Evolutionary conservation across 2,797 vertebrate genomes (phyloP).

Genomic region (Tenualosa ilisha): DNA sequence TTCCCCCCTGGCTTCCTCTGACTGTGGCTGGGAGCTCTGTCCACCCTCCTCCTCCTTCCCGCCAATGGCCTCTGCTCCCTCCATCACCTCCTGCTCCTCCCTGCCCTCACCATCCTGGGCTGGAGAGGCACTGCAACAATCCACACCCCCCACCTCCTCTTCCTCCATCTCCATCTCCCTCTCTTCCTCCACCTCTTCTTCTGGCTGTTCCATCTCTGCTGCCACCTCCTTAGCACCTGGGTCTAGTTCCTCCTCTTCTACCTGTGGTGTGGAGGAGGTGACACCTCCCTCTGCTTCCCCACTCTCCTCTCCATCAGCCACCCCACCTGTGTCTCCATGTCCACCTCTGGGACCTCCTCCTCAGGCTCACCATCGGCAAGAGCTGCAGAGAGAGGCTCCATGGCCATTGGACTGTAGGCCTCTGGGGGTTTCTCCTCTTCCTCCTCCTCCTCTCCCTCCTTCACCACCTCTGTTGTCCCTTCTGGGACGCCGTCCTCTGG

Average conservation of each 20-base stretch:
- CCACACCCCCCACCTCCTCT: constrained; percentile 44
- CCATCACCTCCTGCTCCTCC: constrained; percentile 44
- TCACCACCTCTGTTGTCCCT: not conserved
- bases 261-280: not conserved
- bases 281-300: constrained; percentile 17
- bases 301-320: constrained; percentile 39
- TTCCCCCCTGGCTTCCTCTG: constrained; percentile 53
- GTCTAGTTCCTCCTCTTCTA: not conserved
- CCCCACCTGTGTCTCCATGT: constrained; percentile 54
- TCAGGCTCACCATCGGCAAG: constrained; percentile 49
- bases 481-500: constrained; percentile 52
- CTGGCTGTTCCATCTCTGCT: constrained; percentile 55
- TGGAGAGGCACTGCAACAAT: constrained; percentile 40
- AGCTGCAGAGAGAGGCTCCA: constrained; percentile 51
- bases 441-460: constrained; percentile 8
- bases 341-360: constrained; percentile 57
- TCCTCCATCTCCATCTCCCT: constrained; percentile 54
- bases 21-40: constrained; percentile 29
- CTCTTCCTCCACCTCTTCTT: constrained; percentile 57
- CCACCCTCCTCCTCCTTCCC: constrained; percentile 3
- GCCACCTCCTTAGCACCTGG: constrained; percentile 43
- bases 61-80: constrained; percentile 30
- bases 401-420: constrained; percentile 14
- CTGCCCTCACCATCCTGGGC: constrained; percentile 48
- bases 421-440: not conserved